These are phyloP conservation scores for Alexandromys fortis DNA, from an alignment of 2,113 vertebrate genomes.

Conservation along the genomic window DNA sequence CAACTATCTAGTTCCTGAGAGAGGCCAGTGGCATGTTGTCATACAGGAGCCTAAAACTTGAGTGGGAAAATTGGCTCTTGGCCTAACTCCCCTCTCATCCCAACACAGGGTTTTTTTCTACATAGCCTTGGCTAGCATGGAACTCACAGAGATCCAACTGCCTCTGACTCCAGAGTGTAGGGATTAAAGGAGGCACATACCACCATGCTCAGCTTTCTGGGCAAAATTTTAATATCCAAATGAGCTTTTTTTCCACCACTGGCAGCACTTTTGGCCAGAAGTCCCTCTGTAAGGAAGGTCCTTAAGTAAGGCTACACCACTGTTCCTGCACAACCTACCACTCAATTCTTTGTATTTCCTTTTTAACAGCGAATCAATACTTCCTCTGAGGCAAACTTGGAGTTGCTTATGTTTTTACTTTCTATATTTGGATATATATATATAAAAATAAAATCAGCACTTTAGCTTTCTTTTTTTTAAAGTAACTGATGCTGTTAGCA, in stretches of 20 bases:
- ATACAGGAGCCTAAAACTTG: background rate
- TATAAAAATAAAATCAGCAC: slow-evolving; percentile 66
- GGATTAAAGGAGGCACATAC: too few relatives aligned
- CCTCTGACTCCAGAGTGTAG: background rate
- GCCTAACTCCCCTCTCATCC: background rate
- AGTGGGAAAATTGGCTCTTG: background rate
- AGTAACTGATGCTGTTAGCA: background rate
- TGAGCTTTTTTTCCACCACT: background rate
- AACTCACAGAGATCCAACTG: background rate
- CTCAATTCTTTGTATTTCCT: slow-evolving; percentile 19
- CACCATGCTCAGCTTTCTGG: background rate
- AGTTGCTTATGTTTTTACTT: slow-evolving; percentile 51
- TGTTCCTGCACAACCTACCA: background rate
- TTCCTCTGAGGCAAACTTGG: slow-evolving; percentile 59
- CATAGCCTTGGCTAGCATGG: background rate
- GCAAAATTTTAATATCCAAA: background rate
- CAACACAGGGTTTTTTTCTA: background rate
- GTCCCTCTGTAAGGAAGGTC: fast-evolving
- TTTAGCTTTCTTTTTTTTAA: background rate
- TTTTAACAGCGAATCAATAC: slow-evolving; percentile 47
- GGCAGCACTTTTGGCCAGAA: background rate
- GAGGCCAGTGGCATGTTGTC: background rate
- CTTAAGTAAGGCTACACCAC: background rate
- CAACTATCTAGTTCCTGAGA: background rate
- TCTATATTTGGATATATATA: slow-evolving; percentile 65